Conservation (phyloP, 2,797 vertebrate species). For the Arrhamphus sclerolepis region DNA sequence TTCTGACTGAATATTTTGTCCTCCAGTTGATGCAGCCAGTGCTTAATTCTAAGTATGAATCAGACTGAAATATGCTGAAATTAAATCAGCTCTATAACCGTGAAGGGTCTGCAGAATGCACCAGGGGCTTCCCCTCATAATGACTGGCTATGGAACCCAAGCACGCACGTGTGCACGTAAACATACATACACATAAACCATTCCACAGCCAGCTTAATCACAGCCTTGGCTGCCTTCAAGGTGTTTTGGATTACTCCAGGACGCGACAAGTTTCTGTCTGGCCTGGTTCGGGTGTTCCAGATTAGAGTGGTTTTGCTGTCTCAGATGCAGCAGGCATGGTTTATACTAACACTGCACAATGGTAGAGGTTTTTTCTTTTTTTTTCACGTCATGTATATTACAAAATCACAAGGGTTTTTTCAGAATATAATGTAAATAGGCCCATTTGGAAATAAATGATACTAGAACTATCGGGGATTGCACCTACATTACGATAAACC, state of each 20-base stretch:
- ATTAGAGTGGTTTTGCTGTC: conserved; percentile 33
- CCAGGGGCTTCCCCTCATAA: conserved; percentile 18
- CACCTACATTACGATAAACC: too few species aligned
- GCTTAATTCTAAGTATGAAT: conserved; percentile 15
- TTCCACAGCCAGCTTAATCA: conserved; percentile 67
- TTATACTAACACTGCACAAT: background rate
- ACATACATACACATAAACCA: conserved; percentile 13
- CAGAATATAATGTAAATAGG: too few species aligned
- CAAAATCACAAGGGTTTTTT: too few species aligned
- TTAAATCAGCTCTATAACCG: conserved; percentile 11
- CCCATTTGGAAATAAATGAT: too few species aligned
- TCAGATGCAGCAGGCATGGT: conserved; percentile 6
- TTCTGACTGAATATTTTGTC: background rate
- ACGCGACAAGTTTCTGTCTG: conserved; percentile 72
- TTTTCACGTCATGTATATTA: too few species aligned
- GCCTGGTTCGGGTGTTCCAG: conserved; percentile 41
- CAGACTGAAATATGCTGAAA: conserved; percentile 4
- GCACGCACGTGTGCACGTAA: background rate
- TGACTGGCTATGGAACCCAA: conserved; percentile 15
- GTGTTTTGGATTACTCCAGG: conserved; percentile 58
- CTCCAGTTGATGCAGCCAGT: background rate
- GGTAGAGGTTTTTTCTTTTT: background rate
- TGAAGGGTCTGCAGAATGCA: conserved; percentile 7
- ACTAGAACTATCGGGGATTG: too few species aligned
- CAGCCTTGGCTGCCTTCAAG: conserved; percentile 54